These are phyloP conservation scores for Drosophila helvetica DNA, from an alignment of 2,888 invertebrate species.

Conservation along the genomic window DNA sequence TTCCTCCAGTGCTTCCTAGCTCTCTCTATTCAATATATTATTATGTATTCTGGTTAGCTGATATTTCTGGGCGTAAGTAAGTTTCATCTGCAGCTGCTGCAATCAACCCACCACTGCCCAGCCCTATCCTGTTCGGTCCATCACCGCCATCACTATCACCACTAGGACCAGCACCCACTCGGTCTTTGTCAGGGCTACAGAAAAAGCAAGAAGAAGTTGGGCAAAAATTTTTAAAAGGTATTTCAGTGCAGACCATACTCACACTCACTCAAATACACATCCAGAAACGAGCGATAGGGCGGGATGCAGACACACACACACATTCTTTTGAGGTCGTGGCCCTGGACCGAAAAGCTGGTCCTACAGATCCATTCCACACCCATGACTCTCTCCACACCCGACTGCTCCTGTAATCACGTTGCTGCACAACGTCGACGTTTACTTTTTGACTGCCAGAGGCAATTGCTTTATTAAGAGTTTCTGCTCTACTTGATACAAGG, in stretches of 20 bases:
- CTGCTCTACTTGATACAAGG: constrained; percentile 80
- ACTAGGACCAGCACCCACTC: background rate
- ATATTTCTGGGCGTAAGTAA: constrained; percentile 55
- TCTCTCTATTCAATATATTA: constrained; percentile 67
- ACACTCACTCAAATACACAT: constrained; percentile 3
- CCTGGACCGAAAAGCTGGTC: constrained; percentile 52
- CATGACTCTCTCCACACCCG: constrained; percentile 5
- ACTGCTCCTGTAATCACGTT: constrained; percentile 67
- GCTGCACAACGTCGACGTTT: constrained; percentile 76
- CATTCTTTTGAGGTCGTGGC: constrained; percentile 57
- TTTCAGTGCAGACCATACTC: constrained; percentile 42
- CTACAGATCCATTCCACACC: constrained; percentile 5
- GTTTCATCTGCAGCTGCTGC: constrained; percentile 54
- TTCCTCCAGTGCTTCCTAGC: constrained; percentile 41
- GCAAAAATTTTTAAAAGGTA: constrained; percentile 25
- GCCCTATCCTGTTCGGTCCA: background rate
- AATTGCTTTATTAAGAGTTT: constrained; percentile 84
- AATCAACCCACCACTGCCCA: background rate
- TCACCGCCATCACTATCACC: background rate
- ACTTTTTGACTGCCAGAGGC: constrained; percentile 82
- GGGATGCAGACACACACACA: constrained; percentile 31
- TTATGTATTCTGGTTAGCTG: constrained; percentile 66
- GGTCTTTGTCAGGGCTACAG: constrained; percentile 26
- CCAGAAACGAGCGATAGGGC: background rate
- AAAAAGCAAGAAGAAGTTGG: background rate